phyloP scores from a whole-genome alignment of 2,888 invertebrate species.

The Protophormia terraenovae region DNA sequence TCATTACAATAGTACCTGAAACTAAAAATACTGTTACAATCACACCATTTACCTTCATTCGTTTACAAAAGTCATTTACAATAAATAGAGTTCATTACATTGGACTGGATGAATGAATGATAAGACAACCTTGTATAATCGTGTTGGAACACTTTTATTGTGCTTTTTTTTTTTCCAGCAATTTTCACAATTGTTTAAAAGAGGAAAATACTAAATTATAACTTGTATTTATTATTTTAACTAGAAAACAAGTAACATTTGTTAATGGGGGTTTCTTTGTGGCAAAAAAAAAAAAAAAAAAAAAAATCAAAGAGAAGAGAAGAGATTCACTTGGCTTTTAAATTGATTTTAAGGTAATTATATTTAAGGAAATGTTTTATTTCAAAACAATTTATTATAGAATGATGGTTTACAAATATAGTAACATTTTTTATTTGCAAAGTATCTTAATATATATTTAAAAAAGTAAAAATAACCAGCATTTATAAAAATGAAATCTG shows the following conservation, averaged over 20 bases:
- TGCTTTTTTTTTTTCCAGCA: not conserved
- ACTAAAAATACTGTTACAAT: not conserved
- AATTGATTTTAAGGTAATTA: constrained; percentile 25
- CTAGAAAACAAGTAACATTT: constrained; percentile 25
- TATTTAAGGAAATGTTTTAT: constrained; percentile 36
- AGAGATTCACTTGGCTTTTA: not conserved
- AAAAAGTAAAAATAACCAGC: too few species aligned
- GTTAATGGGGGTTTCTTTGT: not conserved
- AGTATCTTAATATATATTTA: too few species aligned
- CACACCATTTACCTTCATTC: constrained; percentile 22
- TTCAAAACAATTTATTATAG: not conserved
- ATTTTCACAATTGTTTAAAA: constrained; percentile 10
- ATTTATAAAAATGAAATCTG: too few species aligned
- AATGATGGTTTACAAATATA: not conserved
- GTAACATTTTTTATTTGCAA: not conserved
- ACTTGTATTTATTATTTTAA: not conserved
- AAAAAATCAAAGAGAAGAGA: not conserved
- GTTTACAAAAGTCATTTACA: constrained; percentile 19
- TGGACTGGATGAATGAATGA: constrained; percentile 35
- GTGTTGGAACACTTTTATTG: constrained; percentile 15
- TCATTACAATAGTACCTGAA: not conserved
- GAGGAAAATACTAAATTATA: constrained; percentile 31
- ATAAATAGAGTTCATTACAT: constrained; percentile 40
- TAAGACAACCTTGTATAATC: constrained; percentile 50
- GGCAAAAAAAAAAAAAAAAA: not conserved